Evolutionary conservation across 2,113 vertebrate genomes (phyloP).

Genomic region (Rhinopithecus roxellana): DNA sequence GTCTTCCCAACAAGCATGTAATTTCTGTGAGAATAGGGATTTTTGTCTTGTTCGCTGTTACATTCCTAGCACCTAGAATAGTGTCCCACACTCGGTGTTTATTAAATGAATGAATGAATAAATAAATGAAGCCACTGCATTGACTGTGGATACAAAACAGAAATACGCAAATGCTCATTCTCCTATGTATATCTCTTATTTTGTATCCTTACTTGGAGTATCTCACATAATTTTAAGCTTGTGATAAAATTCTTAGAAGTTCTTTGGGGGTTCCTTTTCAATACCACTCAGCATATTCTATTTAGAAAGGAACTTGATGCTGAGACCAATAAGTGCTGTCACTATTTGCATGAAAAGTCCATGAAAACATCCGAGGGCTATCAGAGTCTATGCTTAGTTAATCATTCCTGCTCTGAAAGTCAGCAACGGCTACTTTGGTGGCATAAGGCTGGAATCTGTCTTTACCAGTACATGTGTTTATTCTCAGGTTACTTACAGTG

Average conservation of each 20-base stretch:
- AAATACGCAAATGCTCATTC: background rate
- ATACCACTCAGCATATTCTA: background rate
- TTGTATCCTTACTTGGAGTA: background rate
- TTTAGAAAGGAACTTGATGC: background rate
- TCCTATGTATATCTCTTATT: background rate
- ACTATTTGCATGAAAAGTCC: background rate
- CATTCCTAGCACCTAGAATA: background rate
- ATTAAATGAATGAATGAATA: background rate
- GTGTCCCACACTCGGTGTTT: background rate
- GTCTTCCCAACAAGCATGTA: background rate
- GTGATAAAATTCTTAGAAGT: background rate
- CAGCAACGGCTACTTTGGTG: background rate
- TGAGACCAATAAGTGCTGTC: background rate
- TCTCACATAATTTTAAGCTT: background rate
- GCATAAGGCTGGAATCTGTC: background rate
- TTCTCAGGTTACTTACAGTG: constrained; percentile 92
- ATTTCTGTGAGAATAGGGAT: background rate
- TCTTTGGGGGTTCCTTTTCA: background rate
- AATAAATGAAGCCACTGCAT: background rate
- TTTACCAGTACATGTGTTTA: background rate
- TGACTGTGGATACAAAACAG: background rate
- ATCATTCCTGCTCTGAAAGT: background rate
- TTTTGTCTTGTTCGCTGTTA: background rate
- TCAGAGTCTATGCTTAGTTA: background rate
- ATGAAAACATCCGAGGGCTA: background rate